Evolutionary conservation across 2,113 vertebrate genomes (phyloP).

Genomic region (Nyctereutes procyonoides): DNA sequence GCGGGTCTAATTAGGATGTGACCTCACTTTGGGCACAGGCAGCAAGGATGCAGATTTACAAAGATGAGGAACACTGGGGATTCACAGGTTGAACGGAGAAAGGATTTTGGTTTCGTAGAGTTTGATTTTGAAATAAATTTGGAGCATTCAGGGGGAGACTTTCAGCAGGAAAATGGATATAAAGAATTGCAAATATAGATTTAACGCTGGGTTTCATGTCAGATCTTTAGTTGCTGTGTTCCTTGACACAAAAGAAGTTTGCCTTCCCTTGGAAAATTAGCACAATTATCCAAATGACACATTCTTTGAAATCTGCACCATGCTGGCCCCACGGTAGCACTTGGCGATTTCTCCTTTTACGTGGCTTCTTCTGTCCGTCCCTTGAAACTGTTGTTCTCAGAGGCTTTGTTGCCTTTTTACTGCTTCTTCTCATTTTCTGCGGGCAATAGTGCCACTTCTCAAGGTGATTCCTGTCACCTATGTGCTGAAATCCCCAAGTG

Average conservation of each 20-base stretch:
- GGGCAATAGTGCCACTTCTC: fast-evolving
- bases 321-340: not conserved
- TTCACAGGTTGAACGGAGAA: not conserved
- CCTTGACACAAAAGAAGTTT: not conserved
- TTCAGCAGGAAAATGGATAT: not conserved
- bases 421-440: not conserved
- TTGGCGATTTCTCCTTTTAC: fast-evolving
- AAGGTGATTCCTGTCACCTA: not conserved
- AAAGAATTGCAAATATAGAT: not conserved
- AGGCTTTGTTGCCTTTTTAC: not conserved
- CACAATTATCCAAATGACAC: not conserved
- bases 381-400: not conserved
- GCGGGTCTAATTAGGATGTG: not conserved
- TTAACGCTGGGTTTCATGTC: not conserved
- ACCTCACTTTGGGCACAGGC: fast-evolving
- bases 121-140: not conserved
- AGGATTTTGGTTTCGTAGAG: too few species aligned
- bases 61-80: fast-evolving
- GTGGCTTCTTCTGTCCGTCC: not conserved
- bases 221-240: too few species aligned
- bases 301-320: fast-evolving
- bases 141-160: not conserved
- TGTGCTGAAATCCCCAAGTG: not conserved
- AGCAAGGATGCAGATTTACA: fast-evolving
- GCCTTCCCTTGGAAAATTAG: not conserved